A percentile compares a stretch with the other conserved stretches of the same genome.
These are phyloP conservation scores for Falco novaeseelandiae DNA, from an alignment of 2,797 vertebrate species.

Conservation along the genomic window DNA sequence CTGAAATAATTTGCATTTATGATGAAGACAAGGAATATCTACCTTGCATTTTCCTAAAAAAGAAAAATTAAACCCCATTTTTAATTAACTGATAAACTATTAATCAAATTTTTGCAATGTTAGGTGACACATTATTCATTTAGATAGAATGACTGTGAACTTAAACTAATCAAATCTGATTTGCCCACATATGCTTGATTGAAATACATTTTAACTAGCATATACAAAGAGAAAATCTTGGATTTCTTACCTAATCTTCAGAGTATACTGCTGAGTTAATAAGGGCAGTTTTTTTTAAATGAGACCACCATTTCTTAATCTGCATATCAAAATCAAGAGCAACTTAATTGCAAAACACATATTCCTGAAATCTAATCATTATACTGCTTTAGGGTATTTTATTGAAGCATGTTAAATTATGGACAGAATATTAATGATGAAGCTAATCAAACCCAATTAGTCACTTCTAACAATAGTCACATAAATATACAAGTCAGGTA, in stretches of 20 bases:
- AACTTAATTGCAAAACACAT: constrained; percentile 90
- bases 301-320: constrained; percentile 88
- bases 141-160: constrained; percentile 87
- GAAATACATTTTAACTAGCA: constrained; percentile 86
- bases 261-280: constrained; percentile 87
- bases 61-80: constrained; percentile 84
- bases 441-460: constrained; percentile 89
- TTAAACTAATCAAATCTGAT: constrained; percentile 90
- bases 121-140: constrained; percentile 89
- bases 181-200: constrained; percentile 87
- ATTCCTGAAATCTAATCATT: constrained; percentile 90
- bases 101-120: constrained; percentile 89
- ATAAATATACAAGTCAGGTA: constrained; percentile 89
- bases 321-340: constrained; percentile 89
- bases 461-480: constrained; percentile 88
- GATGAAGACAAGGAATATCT: constrained; percentile 86
- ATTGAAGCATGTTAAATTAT: constrained; percentile 89
- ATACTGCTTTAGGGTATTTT: constrained; percentile 88
- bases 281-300: constrained; percentile 83
- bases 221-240: constrained; percentile 84
- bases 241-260: constrained; percentile 85
- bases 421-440: constrained; percentile 88
- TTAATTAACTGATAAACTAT: constrained; percentile 91
- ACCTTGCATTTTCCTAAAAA: constrained; percentile 85
- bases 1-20: constrained; percentile 86